phyloP scores from a whole-genome alignment of 1,140 invertebrate species.

The Spodoptera frugiperda region DNA sequence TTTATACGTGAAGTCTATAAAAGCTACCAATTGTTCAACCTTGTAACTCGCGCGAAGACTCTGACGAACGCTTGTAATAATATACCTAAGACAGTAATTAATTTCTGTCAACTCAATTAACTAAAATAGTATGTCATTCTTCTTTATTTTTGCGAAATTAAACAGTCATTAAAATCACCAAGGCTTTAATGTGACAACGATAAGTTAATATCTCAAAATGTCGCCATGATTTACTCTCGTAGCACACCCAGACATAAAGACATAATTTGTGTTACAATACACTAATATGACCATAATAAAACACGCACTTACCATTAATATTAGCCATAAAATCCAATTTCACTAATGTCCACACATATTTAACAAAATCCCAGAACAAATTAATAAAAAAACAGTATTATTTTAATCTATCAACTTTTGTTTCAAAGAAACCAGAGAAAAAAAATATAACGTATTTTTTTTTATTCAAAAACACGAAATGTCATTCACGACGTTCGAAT shows the following conservation, averaged over 20 bases:
- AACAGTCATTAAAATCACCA: no score
- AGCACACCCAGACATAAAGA: background rate
- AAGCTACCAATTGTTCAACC: no score
- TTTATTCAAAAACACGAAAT: slow-evolving; percentile 50
- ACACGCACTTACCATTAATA: slow-evolving; percentile 46
- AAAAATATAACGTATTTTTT: background rate
- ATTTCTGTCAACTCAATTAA: no score
- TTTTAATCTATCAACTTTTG: background rate
- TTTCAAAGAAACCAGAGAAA: background rate
- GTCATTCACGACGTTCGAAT: slow-evolving; percentile 52
- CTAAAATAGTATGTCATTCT: no score
- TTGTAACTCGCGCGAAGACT: no score
- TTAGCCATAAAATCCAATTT: slow-evolving; percentile 43
- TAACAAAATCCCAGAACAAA: slow-evolving; percentile 1
- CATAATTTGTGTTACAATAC: slow-evolving; percentile 15
- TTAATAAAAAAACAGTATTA: background rate
- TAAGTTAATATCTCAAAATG: background rate
- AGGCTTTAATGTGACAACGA: no score
- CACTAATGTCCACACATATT: slow-evolving; percentile 45
- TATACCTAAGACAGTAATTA: no score
- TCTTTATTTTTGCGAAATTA: no score
- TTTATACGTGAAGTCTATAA: no score
- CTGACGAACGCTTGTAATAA: no score
- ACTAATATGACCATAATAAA: slow-evolving; percentile 19
- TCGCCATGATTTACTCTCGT: background rate